phyloP scores from a whole-genome alignment of 2,888 invertebrate species.

The Drosophila leonis region DNA sequence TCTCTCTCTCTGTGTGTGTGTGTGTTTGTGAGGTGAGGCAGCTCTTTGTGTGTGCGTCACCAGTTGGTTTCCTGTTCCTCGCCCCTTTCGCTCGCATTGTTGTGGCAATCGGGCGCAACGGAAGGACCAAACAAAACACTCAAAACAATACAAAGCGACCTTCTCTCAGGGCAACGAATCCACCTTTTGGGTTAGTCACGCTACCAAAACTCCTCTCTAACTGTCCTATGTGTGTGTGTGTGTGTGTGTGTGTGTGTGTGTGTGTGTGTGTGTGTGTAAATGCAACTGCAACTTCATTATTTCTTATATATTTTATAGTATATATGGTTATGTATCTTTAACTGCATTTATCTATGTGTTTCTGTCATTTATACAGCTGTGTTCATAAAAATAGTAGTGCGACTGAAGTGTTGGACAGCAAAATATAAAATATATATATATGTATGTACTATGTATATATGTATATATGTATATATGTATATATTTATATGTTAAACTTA shows the following conservation, averaged over 20 bases:
- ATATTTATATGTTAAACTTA: no score
- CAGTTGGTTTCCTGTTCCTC: constrained; percentile 32
- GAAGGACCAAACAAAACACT: constrained; percentile 33
- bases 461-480: no score
- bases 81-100: background rate
- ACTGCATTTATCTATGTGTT: no score
- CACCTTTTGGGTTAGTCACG: constrained; percentile 35
- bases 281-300: constrained; percentile 9
- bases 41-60: constrained; percentile 35
- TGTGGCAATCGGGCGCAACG: constrained; percentile 32
- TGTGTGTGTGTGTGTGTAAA: background rate
- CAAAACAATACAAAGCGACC: constrained; percentile 6
- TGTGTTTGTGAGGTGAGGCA: constrained; percentile 9
- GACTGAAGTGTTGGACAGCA: no score
- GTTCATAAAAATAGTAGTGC: no score
- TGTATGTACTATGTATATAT: no score
- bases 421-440: no score
- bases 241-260: background rate
- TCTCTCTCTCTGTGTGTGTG: constrained; percentile 8
- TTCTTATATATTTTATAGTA: background rate
- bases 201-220: constrained; percentile 3
- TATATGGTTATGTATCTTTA: no score
- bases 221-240: no score
- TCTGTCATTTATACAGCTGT: background rate
- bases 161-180: constrained; percentile 4